Conservation (phyloP, 2,888 invertebrate genomes). For the Epistrophe eligans region DNA sequence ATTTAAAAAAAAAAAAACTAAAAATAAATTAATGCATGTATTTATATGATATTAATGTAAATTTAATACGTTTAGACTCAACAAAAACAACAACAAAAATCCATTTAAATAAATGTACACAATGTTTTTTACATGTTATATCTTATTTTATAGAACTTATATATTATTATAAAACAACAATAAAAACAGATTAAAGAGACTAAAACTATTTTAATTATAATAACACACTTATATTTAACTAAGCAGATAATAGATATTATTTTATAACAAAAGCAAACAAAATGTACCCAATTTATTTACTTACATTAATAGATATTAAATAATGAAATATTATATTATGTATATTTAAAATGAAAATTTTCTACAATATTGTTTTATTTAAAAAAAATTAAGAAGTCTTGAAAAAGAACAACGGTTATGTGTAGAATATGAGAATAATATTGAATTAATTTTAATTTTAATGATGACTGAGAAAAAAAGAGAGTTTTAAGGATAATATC, state of each 20-base stretch:
- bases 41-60: slow-evolving; percentile 41
- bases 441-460: too few species aligned
- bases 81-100: slow-evolving; percentile 36
- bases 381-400: too few species aligned
- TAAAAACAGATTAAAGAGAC: slow-evolving; percentile 29
- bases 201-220: slow-evolving; percentile 44
- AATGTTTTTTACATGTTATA: slow-evolving; percentile 52
- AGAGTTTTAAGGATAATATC: too few species aligned
- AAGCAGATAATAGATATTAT: slow-evolving; percentile 64
- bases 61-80: slow-evolving; percentile 42
- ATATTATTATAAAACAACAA: slow-evolving; percentile 21
- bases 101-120: slow-evolving; percentile 45
- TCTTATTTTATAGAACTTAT: slow-evolving; percentile 31
- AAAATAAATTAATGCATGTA: slow-evolving; percentile 29
- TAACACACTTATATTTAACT: slow-evolving; percentile 64
- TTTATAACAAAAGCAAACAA: slow-evolving; percentile 49
- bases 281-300: slow-evolving; percentile 69
- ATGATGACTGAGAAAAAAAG: too few species aligned
- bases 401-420: too few species aligned
- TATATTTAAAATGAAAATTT: slow-evolving; percentile 46
- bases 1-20: slow-evolving; percentile 4
- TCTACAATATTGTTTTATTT: neutral
- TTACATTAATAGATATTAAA: slow-evolving; percentile 70
- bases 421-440: too few species aligned
- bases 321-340: slow-evolving; percentile 61